Base-by-base conservation (phyloP, 30 jellyfish, hydroid and myxozoan species). In the Mastigias papua region DNA sequence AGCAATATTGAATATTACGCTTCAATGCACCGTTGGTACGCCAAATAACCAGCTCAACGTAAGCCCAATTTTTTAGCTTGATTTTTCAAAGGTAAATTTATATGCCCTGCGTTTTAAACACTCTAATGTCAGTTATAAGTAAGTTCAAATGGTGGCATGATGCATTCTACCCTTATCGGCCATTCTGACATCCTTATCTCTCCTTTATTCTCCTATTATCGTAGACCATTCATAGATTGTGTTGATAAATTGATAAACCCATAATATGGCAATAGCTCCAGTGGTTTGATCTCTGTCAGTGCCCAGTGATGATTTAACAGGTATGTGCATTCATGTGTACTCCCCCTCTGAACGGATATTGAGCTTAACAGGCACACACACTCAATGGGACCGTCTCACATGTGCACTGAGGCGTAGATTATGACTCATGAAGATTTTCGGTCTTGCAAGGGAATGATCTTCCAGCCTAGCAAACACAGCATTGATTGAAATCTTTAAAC, bases 391-490 rank as follows among this genome's bases (percentile, higher is more conserved):
- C 57, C 51, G 78, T 51, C 81, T 69, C 70, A 48, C 46, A 49
- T 69, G 83, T 76, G 78, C 93, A 83, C n/a, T 77, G 66, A 83
- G 61, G 93, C 93, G 93, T 70, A 34, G 8, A 67, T 74, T 76
- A 83, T 83, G 93, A 83, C 93, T 83, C 93, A 83, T 83, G 82
- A 21, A 23, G 79, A n/a, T 25, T 73, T 34, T 51, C 54, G 46
- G 58, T 78, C 75, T 34, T 48, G 74, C 86, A 60, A 71, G 61
- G 82, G 86, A 80, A 80, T 80, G 79, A 31, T 60, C 78, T 31
- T 78, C 34, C 17, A 20, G 30, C 67, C 70, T 26, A 50, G 84
- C 68, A 37, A 73, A 73, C 67, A 19, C 27, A 34, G 5, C 67
- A 10, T 46, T 6, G 60, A 46, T 16, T 46, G 60, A 46, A 10